These are phyloP conservation scores for Maniola jurtina DNA, from an alignment of 1,140 invertebrate genomes.

Conservation along the genomic window DNA sequence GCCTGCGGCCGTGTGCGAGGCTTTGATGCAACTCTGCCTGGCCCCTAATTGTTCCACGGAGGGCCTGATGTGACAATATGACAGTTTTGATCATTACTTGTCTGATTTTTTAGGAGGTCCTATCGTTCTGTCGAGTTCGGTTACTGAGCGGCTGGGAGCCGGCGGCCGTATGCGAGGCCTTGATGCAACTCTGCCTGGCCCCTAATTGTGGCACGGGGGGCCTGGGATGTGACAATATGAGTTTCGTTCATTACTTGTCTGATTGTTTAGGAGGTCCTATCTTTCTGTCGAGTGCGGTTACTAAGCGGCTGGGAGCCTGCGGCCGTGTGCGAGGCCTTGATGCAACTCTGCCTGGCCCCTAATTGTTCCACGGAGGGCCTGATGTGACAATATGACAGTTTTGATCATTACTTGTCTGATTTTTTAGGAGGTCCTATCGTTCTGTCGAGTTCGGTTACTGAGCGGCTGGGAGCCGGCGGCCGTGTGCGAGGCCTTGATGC, in stretches of 20 bases:
- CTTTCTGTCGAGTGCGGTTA: constrained; percentile 92
- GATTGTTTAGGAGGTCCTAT: constrained; percentile 89
- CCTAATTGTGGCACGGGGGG: constrained; percentile 98
- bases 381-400: constrained; percentile 99
- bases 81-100: too few relatives aligned
- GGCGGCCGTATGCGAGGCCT: constrained; percentile 96
- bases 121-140: constrained; percentile 92
- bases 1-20: constrained; percentile 97
- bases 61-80: constrained; percentile 99
- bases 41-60: constrained; percentile 98
- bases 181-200: constrained; percentile 95
- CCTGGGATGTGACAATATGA: constrained; percentile 98
- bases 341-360: constrained; percentile 95
- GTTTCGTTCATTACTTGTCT: constrained; percentile 88
- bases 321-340: constrained; percentile 96
- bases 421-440: constrained; percentile 91
- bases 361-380: constrained; percentile 97
- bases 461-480: constrained; percentile 92
- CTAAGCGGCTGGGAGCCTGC: constrained; percentile 92
- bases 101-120: constrained; percentile 86
- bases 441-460: constrained; percentile 90
- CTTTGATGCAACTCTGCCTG: constrained; percentile 94
- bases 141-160: constrained; percentile 91
- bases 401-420: constrained; percentile 83
- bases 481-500: constrained; percentile 98